Evolutionary conservation across 2,113 vertebrate genomes (phyloP).

Genomic region (Elachura formosa): DNA sequence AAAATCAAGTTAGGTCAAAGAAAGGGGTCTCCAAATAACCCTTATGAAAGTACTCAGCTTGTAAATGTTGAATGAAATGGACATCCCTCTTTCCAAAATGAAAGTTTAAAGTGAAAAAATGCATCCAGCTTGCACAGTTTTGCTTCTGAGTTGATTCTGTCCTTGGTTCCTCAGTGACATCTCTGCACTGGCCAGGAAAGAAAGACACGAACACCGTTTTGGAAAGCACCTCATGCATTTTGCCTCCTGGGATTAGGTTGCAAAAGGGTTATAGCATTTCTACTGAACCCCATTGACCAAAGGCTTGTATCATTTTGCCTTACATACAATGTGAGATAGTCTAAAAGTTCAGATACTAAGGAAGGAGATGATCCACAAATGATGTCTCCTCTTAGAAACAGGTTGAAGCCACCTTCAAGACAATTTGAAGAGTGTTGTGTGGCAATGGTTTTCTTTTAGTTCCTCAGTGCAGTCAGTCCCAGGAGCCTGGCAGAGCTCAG

Average conservation of each 20-base stretch:
- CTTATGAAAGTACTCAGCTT: neutral
- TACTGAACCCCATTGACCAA: neutral
- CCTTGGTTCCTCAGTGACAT: neutral
- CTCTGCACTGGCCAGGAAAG: neutral
- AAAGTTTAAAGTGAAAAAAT: neutral
- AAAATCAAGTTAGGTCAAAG: neutral
- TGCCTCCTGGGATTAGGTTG: neutral
- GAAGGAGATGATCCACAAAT: neutral
- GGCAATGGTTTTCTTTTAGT: neutral
- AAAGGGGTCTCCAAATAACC: neutral
- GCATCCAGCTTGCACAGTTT: accelerated
- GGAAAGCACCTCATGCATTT: neutral
- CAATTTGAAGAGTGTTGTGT: neutral
- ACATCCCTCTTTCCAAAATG: neutral
- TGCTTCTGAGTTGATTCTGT: neutral
- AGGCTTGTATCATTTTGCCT: neutral
- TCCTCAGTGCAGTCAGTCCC: neutral
- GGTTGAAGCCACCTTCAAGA: neutral
- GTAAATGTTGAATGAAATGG: neutral
- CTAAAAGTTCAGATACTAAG: neutral
- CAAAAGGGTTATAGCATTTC: neutral
- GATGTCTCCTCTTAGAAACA: neutral
- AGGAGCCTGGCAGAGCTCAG: neutral
- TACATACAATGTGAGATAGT: neutral
- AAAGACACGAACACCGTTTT: neutral